Conservation (phyloP, 1,140 invertebrate species). For the Agraylea sexmaculata region DNA sequence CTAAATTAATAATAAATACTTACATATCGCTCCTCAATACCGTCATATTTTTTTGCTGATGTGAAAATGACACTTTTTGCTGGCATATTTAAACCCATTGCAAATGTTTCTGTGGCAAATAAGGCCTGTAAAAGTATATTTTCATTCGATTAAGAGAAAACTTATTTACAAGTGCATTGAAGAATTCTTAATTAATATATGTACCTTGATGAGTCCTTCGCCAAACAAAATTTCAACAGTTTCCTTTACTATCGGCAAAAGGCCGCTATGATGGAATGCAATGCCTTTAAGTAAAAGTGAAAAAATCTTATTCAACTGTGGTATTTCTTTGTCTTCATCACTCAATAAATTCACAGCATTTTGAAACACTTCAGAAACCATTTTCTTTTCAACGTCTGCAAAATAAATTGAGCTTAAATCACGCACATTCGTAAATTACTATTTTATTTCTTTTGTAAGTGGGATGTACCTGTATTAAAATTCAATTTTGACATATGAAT, state of each 20-base stretch:
- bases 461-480: conserved; percentile 89
- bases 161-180: too few species aligned
- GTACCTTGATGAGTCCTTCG: conserved; percentile 69
- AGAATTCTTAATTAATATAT: too few species aligned
- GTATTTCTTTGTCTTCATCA: conserved; percentile 87
- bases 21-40: conserved; percentile 82
- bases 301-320: conserved; percentile 91
- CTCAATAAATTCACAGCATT: conserved; percentile 95
- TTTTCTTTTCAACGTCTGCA: conserved; percentile 74
- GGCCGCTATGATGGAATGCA: conserved; percentile 95
- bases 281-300: conserved; percentile 92
- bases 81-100: conserved; percentile 99
- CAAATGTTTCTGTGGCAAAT: conserved; percentile 99
- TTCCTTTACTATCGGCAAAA: conserved; percentile 96
- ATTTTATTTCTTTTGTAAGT: too few species aligned
- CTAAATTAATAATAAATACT: conserved; percentile 25
- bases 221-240: conserved; percentile 98
- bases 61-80: conserved; percentile 98
- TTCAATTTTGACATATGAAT: conserved; percentile 92
- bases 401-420: conserved; percentile 4
- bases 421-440: conserved; percentile 1
- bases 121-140: conserved; percentile 54
- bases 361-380: conserved; percentile 94
- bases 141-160: too few species aligned
- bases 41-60: conserved; percentile 93